phyloP scores from a whole-genome alignment of 2,113 vertebrate genomes.

The Nematolebias whitei region DNA sequence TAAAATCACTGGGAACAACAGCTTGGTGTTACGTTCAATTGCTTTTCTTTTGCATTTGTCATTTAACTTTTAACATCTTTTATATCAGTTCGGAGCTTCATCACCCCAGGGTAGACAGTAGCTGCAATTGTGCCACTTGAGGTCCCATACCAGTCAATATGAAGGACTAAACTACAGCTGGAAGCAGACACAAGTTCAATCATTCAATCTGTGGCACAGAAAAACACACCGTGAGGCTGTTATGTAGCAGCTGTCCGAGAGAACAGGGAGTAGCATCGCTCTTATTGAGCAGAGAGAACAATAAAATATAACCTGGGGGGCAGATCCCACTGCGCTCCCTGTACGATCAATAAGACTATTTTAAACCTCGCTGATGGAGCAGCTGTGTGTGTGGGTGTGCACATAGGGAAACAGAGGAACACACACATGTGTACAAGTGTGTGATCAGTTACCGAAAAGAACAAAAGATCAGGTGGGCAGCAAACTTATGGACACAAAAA shows the following conservation, averaged over 20 bases:
- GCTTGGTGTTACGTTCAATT: background rate
- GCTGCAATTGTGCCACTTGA: conserved; percentile 25
- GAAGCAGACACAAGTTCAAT: conserved; percentile 69
- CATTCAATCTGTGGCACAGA: conserved; percentile 65
- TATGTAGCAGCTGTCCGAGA: conserved; percentile 67
- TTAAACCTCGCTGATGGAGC: conserved; percentile 56
- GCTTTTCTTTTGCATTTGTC: conserved; percentile 5
- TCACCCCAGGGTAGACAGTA: background rate
- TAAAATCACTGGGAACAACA: background rate
- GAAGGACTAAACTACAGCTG: conserved; percentile 57
- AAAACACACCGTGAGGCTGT: conserved; percentile 60
- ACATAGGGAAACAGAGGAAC: background rate
- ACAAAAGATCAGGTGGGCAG: conserved; percentile 8
- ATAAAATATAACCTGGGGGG: conserved; percentile 73
- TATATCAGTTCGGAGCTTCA: conserved; percentile 8
- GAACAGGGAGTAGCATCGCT: conserved; percentile 58
- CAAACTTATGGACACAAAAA: conserved; percentile 1
- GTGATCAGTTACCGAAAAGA: background rate
- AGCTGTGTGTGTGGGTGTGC: conserved; percentile 26
- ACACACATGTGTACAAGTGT: background rate
- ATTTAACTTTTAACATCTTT: conserved; percentile 20
- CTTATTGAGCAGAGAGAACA: conserved; percentile 75
- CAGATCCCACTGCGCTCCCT: conserved; percentile 52
- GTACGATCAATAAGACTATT: conserved; percentile 72
- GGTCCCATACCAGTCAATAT: conserved; percentile 67